Evolutionary conservation across 2,888 invertebrate genomes (phyloP).

Genomic region (Drosophila recens): DNA sequence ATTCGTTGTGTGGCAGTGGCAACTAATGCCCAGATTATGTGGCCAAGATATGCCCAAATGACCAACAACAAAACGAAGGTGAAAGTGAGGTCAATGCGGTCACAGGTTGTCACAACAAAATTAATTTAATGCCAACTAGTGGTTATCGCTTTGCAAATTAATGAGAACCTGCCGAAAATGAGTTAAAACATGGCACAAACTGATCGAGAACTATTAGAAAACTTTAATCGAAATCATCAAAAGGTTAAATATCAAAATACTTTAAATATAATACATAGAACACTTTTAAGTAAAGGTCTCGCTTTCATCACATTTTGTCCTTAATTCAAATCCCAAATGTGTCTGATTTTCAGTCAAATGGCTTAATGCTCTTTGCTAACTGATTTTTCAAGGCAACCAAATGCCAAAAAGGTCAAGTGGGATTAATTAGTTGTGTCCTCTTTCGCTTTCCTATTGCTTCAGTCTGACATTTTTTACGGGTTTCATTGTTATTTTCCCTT

Average conservation of each 20-base stretch:
- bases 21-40: slow-evolving; percentile 57
- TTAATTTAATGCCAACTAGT: background rate
- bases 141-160: background rate
- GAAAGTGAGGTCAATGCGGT: slow-evolving; percentile 36
- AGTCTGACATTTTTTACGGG: slow-evolving; percentile 13
- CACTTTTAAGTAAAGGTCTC: background rate
- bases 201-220: background rate
- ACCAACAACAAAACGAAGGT: slow-evolving; percentile 31
- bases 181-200: background rate
- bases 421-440: slow-evolving; percentile 45
- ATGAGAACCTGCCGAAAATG: background rate
- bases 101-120: slow-evolving; percentile 1
- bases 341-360: slow-evolving; percentile 8
- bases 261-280: background rate
- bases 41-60: slow-evolving; percentile 24
- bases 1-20: slow-evolving; percentile 23
- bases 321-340: slow-evolving; percentile 20
- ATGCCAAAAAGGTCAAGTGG: slow-evolving; percentile 48
- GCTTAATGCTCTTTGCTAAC: slow-evolving; percentile 24
- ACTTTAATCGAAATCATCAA: background rate
- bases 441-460: slow-evolving; percentile 29
- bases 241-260: background rate
- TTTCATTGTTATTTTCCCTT: slow-evolving; percentile 17
- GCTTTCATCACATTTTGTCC: background rate
- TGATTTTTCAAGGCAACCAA: slow-evolving; percentile 40